Conservation (phyloP, 2,888 invertebrate genomes). For the Caenorhabditis panamensis region DNA sequence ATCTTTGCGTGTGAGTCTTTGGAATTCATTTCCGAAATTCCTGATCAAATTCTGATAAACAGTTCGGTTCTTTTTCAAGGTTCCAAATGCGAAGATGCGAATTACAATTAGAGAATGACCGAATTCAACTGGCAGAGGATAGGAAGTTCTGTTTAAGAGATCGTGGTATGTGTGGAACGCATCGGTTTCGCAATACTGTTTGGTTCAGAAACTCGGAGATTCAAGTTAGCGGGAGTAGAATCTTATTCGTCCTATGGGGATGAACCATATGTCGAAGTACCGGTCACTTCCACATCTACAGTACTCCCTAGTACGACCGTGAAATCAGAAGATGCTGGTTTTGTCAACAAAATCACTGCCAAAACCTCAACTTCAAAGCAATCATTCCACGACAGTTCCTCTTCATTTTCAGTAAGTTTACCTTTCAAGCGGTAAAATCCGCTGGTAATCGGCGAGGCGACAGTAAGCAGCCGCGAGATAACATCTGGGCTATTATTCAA, state of each 20-base stretch:
- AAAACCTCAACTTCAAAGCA: constrained; percentile 19
- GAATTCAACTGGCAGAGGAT: constrained; percentile 54
- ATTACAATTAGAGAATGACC: constrained; percentile 46
- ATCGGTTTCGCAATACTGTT: constrained; percentile 14
- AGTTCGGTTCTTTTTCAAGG: constrained; percentile 46
- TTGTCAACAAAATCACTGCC: constrained; percentile 15
- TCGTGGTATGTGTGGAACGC: constrained; percentile 39
- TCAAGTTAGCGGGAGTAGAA: constrained; percentile 56
- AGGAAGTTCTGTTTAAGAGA: constrained; percentile 52
- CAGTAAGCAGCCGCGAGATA: constrained; percentile 17
- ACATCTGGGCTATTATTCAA: constrained; percentile 45
- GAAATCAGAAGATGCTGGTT: constrained; percentile 4
- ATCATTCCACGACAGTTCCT: constrained; percentile 3
- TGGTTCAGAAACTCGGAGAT: constrained; percentile 43
- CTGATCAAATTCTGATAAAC: constrained; percentile 29
- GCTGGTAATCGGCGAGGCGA: constrained; percentile 30
- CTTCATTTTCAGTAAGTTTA: constrained; percentile 45
- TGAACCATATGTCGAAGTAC: constrained; percentile 17
- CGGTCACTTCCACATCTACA: constrained; percentile 1
- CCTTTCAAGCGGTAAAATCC: constrained; percentile 45
- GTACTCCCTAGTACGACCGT: neutral
- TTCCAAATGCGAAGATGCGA: constrained; percentile 59
- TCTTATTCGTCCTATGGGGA: constrained; percentile 54
- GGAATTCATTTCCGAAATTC: neutral
- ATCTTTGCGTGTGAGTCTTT: constrained; percentile 70